Evolutionary conservation across 2,888 invertebrate species (phyloP).

Genomic region (Drosophila meridiana): DNA sequence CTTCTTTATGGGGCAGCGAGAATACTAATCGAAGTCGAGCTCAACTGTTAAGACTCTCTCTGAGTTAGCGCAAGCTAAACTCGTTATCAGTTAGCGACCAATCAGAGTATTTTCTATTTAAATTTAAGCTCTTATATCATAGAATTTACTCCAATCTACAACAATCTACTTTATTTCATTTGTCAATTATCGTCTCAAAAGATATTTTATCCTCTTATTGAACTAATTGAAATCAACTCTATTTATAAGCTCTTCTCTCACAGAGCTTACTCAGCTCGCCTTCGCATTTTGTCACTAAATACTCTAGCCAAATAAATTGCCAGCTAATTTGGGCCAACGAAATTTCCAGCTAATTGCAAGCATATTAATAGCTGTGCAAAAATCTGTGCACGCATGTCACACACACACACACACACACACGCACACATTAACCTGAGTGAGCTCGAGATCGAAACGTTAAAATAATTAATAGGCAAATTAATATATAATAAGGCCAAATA

Average conservation of each 20-base stretch:
- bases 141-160: no score
- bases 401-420: constrained; percentile 31
- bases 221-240: background rate
- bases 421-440: constrained; percentile 19
- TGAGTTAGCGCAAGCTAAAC: no score
- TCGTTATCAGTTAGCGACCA: no score
- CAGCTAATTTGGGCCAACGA: constrained; percentile 25
- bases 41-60: no score
- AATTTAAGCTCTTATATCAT: no score
- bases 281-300: background rate
- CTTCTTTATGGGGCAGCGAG: no score
- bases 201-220: background rate
- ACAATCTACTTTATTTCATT: background rate
- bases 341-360: constrained; percentile 44
- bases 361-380: constrained; percentile 41
- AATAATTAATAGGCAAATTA: constrained; percentile 76
- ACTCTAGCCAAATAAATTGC: constrained; percentile 12
- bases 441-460: constrained; percentile 36
- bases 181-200: background rate
- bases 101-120: no score
- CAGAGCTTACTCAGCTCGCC: background rate
- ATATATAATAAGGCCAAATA: constrained; percentile 71
- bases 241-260: background rate
- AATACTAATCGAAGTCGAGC: no score
- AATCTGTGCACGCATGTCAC: constrained; percentile 38